Evolutionary conservation across 1,140 invertebrate genomes (phyloP).

Genomic region (Drosophila mojavensis): DNA sequence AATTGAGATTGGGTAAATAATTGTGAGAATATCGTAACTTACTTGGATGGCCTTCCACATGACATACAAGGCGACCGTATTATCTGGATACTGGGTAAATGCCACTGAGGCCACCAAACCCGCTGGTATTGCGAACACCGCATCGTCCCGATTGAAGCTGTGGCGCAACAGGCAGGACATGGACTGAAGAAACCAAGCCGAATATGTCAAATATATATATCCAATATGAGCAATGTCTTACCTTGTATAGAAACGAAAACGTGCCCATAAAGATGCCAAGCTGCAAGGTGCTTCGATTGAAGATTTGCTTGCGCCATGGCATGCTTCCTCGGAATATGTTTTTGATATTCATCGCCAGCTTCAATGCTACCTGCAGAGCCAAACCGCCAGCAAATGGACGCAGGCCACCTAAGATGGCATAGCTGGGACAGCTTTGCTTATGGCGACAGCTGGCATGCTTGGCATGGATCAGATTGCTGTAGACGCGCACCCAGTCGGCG

Average conservation of each 20-base stretch:
- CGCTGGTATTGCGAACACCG: constrained; percentile 87
- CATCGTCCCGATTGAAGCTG: constrained; percentile 85
- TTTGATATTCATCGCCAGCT: constrained; percentile 83
- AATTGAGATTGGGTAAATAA: not conserved
- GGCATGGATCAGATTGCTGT: constrained; percentile 64
- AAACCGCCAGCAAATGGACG: constrained; percentile 87
- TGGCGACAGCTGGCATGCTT: constrained; percentile 87
- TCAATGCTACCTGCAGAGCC: constrained; percentile 86
- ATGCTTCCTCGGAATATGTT: constrained; percentile 85
- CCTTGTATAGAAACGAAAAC: constrained; percentile 87
- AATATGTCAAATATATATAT: not conserved
- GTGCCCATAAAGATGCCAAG: constrained; percentile 87
- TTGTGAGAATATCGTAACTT: not conserved
- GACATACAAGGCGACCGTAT: constrained; percentile 88
- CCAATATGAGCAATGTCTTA: constrained; percentile 61
- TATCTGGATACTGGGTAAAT: constrained; percentile 88
- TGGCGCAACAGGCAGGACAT: constrained; percentile 87
- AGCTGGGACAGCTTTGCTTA: constrained; percentile 86
- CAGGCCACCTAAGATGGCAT: constrained; percentile 85
- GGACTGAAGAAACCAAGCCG: constrained; percentile 81
- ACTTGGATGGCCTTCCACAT: constrained; percentile 90
- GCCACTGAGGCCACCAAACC: constrained; percentile 87
- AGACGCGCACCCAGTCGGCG: constrained; percentile 65
- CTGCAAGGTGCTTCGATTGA: constrained; percentile 86
- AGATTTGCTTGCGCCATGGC: constrained; percentile 84